phyloP scores from a whole-genome alignment of 2,888 invertebrate species.

The Drosophila paracracens region DNA sequence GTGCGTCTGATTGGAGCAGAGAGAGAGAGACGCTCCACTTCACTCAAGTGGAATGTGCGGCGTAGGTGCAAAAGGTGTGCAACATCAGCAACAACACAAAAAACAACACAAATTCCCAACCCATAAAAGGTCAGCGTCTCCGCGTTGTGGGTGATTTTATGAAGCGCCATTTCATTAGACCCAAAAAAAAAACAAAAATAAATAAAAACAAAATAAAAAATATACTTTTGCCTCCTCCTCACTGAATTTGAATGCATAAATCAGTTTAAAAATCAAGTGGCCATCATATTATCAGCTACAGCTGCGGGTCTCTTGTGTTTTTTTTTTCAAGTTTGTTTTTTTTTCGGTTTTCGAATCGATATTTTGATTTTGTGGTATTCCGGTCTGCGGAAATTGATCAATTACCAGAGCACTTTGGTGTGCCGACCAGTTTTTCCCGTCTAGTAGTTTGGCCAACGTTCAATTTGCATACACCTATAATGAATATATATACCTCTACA shows the following conservation, averaged over 20 bases:
- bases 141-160: constrained; percentile 19
- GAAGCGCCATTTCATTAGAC: constrained; percentile 70
- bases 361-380: constrained; percentile 28
- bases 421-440: constrained; percentile 73
- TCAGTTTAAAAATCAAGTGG: constrained; percentile 67
- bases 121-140: constrained; percentile 33
- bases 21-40: constrained; percentile 14
- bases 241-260: constrained; percentile 51
- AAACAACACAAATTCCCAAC: constrained; percentile 11
- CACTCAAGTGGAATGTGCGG: constrained; percentile 55
- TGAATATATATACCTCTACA: background rate
- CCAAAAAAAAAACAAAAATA: constrained; percentile 3
- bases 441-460: constrained; percentile 48
- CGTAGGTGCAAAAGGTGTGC: constrained; percentile 46
- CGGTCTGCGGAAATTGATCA: constrained; percentile 78
- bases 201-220: background rate
- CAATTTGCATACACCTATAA: constrained; percentile 21
- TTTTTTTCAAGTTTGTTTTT: constrained; percentile 8
- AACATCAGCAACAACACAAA: constrained; percentile 5
- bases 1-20: constrained; percentile 59
- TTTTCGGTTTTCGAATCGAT: constrained; percentile 4
- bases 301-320: constrained; percentile 50
- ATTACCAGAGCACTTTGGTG: constrained; percentile 69
- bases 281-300: constrained; percentile 60
- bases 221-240: constrained; percentile 14